Evolutionary conservation across 2,888 invertebrate genomes (phyloP), one percentile per base, ranked within the genome.

Genomic region (Drosophila neutralis): DNA sequence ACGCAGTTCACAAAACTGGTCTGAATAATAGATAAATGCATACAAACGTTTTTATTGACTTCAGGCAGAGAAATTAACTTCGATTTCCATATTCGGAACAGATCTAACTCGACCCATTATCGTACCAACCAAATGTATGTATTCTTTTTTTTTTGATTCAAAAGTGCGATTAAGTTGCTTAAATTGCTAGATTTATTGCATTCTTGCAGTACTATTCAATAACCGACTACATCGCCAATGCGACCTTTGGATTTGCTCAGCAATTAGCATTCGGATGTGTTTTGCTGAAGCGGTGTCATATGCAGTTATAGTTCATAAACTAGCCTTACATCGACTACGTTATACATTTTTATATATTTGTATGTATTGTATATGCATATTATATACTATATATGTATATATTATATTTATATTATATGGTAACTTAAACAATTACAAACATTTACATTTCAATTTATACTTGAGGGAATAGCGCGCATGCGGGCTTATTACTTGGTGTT

Each of bases 111-210:
- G 29, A 31, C 6, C n/a, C 13, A n/a, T 18, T n/a, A 29, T 52
- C 33, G 45, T 4, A 48, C 21, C 13, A 45, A 4, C n/a, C 4
- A 27, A 24, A 13, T 24, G 31, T 27, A n/a, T 49, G 36, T 45
- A 31, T 38, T 27, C 24, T 29, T 40, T 27, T 18, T 29, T 49
- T 21, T 24, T 29, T 40, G 0, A 62, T 45, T 29, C 1, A 36
- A 52, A 66, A 15, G n/a, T 27, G n/a, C 27, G 27, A n/a, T 61
- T n/a, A 2, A 54, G 42, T 53, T 29, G 58, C 7, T 63, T 68
- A 63, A 54, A 65, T 60, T 73, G 75, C 67, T 85, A 82, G 69
- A 82, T 75, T 90, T 88, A 83, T 90, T 89, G 74, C 67, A 69
- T 66, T 69, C 64, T 31, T 61, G 58, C 38, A 56, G 42, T 70